These are phyloP conservation scores for Apoda limacodes DNA, from an alignment of 2,888 invertebrate species.

Conservation along the genomic window DNA sequence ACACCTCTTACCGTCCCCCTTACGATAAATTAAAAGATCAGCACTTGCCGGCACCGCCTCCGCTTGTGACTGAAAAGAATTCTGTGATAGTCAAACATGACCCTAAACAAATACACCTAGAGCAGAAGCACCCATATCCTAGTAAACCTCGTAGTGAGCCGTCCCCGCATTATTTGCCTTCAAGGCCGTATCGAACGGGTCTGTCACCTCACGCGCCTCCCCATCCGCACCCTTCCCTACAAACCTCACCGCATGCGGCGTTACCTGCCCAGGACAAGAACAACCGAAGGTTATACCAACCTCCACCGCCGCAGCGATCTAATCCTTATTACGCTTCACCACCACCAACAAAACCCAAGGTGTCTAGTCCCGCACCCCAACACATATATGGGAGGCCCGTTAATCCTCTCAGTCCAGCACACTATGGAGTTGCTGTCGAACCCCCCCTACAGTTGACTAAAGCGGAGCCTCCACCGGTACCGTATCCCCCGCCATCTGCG, in stretches of 20 bases:
- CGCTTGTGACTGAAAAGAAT: slow-evolving; percentile 78
- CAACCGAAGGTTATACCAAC: slow-evolving; percentile 40
- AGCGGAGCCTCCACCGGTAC: slow-evolving; percentile 53
- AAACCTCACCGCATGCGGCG: slow-evolving; percentile 48
- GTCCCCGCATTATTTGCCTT: slow-evolving; percentile 67
- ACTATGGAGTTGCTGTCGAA: slow-evolving; percentile 48
- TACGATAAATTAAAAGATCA: slow-evolving; percentile 75
- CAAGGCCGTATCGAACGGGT: slow-evolving; percentile 54
- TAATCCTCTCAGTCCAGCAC: slow-evolving; percentile 61
- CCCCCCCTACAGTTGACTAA: slow-evolving; percentile 71
- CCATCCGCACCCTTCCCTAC: slow-evolving; percentile 57
- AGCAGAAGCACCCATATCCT: slow-evolving; percentile 69
- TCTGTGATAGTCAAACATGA: slow-evolving; percentile 86
- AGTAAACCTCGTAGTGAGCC: slow-evolving; percentile 70
- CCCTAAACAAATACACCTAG: slow-evolving; percentile 72
- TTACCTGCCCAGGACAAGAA: slow-evolving; percentile 37
- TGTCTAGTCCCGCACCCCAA: slow-evolving; percentile 82
- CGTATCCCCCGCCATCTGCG: slow-evolving; percentile 54
- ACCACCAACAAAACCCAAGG: slow-evolving; percentile 72
- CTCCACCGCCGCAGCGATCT: slow-evolving; percentile 48
- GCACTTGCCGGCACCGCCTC: slow-evolving; percentile 75
- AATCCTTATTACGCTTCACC: slow-evolving; percentile 60
- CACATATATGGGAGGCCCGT: slow-evolving; percentile 78
- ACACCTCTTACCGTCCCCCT: slow-evolving; percentile 64
- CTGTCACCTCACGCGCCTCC: slow-evolving; percentile 68